phyloP scores from a whole-genome alignment of 2,797 vertebrate genomes.

The Scleropages formosus region DNA sequence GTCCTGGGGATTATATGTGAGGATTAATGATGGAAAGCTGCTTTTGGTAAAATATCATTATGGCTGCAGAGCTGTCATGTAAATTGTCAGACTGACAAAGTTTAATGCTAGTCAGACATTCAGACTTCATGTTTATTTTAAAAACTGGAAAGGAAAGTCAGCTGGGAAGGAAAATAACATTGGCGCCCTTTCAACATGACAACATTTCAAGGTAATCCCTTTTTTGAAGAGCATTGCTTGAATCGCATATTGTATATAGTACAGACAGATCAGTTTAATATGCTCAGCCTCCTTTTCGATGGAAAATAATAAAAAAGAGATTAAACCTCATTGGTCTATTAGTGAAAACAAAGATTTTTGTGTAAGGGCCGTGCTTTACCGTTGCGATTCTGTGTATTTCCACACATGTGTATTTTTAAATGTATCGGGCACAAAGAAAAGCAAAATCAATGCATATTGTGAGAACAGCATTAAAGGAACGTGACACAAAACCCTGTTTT shows the following conservation, averaged over 20 bases:
- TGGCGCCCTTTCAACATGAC: constrained; percentile 37
- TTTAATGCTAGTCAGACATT: constrained; percentile 60
- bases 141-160: constrained; percentile 51
- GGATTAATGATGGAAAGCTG: constrained; percentile 79
- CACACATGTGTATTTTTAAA: neutral
- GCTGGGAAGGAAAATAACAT: constrained; percentile 47
- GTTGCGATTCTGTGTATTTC: constrained; percentile 22
- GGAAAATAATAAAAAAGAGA: constrained; percentile 37
- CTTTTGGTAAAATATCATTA: constrained; percentile 80
- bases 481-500: neutral
- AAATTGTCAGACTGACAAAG: constrained; percentile 65
- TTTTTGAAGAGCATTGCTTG: constrained; percentile 34
- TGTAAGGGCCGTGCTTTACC: constrained; percentile 29
- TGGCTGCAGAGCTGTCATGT: constrained; percentile 70
- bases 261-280: constrained; percentile 39
- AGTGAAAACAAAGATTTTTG: constrained; percentile 36
- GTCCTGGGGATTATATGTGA: constrained; percentile 73
- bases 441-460: neutral
- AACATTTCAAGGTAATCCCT: constrained; percentile 42
- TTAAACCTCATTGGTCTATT: constrained; percentile 41
- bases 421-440: neutral
- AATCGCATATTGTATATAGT: constrained; percentile 32
- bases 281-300: constrained; percentile 36
- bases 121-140: constrained; percentile 63
- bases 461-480: neutral